phyloP scores from a whole-genome alignment of 2,113 vertebrate species.

The Plotosus lineatus region DNA sequence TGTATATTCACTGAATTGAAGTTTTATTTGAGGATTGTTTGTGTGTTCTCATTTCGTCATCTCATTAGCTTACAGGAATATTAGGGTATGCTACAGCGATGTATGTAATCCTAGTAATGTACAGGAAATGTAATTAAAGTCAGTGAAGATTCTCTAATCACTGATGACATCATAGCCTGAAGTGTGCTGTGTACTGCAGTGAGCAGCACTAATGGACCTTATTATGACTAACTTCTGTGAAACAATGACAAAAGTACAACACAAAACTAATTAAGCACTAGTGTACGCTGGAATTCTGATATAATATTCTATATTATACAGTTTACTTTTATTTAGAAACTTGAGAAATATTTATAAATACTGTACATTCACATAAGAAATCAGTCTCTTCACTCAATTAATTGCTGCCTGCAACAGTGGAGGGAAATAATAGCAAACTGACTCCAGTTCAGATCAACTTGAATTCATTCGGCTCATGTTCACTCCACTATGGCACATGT shows the following conservation, averaged over 20 bases:
- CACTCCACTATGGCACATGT: neutral
- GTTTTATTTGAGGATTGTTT: neutral
- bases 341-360: no score
- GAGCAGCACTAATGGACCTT: neutral
- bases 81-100: neutral
- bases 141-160: neutral
- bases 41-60: neutral
- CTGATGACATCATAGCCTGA: neutral
- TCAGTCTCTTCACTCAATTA: neutral
- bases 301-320: neutral
- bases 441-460: neutral
- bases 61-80: neutral
- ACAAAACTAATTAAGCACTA: neutral
- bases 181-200: neutral
- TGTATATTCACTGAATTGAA: neutral
- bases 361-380: neutral
- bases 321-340: neutral
- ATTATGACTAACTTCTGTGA: neutral
- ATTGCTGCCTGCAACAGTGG: neutral
- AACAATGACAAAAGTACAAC: neutral
- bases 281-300: neutral
- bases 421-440: neutral
- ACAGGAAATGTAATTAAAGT: neutral
- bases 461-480: slow-evolving; percentile 5
- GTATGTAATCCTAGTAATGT: neutral